Percentiles rank a stretch among this genome's conserved stretches.
phyloP scores from a whole-genome alignment of 2,113 vertebrate genomes.

The Coracopsis vasa region DNA sequence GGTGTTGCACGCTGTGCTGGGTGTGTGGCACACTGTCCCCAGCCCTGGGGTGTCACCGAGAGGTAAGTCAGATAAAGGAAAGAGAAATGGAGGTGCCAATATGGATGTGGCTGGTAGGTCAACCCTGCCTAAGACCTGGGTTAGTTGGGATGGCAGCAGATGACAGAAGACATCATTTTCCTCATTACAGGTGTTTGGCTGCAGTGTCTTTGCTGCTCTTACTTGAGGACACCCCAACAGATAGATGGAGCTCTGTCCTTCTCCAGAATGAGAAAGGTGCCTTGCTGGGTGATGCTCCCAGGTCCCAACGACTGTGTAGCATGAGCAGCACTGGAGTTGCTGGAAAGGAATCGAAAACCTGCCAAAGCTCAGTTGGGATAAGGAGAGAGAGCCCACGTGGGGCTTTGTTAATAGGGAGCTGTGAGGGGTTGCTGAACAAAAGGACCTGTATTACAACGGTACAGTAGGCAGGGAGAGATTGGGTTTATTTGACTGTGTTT shows the following conservation, averaged over 20 bases:
- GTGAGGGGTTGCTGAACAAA: background rate
- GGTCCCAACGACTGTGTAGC: background rate
- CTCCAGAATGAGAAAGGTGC: background rate
- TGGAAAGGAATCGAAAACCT: background rate
- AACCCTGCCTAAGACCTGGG: background rate
- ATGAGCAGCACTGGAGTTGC: rapidly evolving
- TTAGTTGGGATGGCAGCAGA: background rate
- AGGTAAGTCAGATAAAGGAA: background rate
- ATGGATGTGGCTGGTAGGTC: background rate
- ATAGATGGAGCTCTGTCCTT: background rate
- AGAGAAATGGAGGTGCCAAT: background rate
- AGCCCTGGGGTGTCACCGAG: rapidly evolving
- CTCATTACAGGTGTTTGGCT: background rate
- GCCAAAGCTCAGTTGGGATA: background rate
- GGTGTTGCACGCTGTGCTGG: rapidly evolving
- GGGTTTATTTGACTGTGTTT: slow-evolving; percentile 2
- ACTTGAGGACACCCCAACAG: background rate
- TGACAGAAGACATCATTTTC: rapidly evolving
- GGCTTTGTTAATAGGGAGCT: background rate
- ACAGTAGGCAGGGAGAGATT: background rate
- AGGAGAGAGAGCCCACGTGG: background rate
- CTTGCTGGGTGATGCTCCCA: background rate
- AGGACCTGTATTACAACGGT: background rate
- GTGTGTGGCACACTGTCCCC: background rate
- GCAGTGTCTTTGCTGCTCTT: rapidly evolving